Base-by-base conservation (phyloP, 2,888 invertebrate genomes). In the Trisateles emortualis region DNA sequence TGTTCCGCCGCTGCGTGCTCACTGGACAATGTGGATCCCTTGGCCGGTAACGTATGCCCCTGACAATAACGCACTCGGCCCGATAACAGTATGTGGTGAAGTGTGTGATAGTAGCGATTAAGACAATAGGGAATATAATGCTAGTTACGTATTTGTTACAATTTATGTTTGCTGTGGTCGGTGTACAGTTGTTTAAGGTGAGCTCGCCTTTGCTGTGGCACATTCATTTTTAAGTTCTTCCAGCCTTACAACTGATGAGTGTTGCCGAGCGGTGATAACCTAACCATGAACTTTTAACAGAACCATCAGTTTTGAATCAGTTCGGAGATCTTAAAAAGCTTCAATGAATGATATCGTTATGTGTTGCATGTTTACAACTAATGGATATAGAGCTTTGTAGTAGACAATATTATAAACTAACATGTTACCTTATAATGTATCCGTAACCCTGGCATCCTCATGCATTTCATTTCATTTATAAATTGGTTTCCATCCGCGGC, bases 81-180 rank as follows among this genome's bases (percentile, higher is more conserved):
- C 78, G 78, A 77, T 71, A 79, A 75, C 90, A 99, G 98, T 99
- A 99, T 95, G 99, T 99, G 94, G 99, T 99, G 88, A 99, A 99
- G 95, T 99, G 99, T 96, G 99, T 99, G 95, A 98, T 98, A 95
- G 98, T 98, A 94, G 98, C 98, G 84, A 97, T 99, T 94, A 98
- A 98, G 95, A 99, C 98, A 87, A 99, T 99, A 95, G 99, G 99
- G 94, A 99, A 99, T 96, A 99, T 99, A 94, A 98, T 99, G 97
- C 96, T 99, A 96, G 99, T 99, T 94, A 99, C 99, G 91, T 98
- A 98, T 95, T 97, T 99, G 92, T 97, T 99, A 93, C 98, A 99
- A 96, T 99, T 99, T 96, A 99, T 99, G 99, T 99, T 99, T 94
- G 99, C 99, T 94, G 99, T 99, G 93, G 99, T 99, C 93, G 99